Conservation (phyloP, 2,888 invertebrate genomes). For the Sepioteuthis lessoniana region DNA sequence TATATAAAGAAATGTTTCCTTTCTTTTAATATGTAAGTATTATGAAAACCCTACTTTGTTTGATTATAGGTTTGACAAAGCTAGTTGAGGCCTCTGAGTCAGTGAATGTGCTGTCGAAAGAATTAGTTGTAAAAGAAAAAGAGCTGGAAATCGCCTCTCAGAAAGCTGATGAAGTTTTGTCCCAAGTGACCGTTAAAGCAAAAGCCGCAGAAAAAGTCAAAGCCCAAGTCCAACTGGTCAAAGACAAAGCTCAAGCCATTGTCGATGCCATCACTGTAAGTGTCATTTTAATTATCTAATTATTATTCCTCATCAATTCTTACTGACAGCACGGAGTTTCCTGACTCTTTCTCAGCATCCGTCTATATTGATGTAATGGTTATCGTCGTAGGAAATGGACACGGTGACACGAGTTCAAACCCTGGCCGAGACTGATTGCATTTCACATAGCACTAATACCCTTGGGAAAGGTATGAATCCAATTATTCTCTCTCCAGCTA, state of each 20-base stretch:
- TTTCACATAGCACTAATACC: too few species aligned
- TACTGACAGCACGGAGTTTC: too few species aligned
- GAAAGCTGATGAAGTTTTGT: not conserved
- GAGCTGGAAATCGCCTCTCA: not conserved
- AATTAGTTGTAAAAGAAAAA: not conserved
- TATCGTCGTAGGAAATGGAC: too few species aligned
- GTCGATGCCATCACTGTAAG: not conserved
- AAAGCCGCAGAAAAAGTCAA: not conserved
- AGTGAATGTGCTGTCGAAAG: not conserved
- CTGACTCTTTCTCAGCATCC: too few species aligned
- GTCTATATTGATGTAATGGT: too few species aligned
- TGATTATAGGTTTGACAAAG: not conserved
- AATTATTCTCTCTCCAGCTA: too few species aligned
- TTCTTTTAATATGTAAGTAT: too few species aligned
- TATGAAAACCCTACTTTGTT: too few species aligned
- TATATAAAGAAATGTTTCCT: too few species aligned
- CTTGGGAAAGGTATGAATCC: too few species aligned
- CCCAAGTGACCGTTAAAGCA: not conserved
- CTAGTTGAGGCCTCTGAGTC: not conserved
- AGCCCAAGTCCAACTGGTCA: not conserved
- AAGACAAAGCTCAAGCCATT: conserved; percentile 23
- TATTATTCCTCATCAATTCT: not conserved
- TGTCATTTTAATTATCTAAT: not conserved
- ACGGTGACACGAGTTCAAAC: too few species aligned
- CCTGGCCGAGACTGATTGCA: too few species aligned